A percentile compares a stretch with the other conserved stretches of the same genome.
phyloP scores from a whole-genome alignment of 2,113 vertebrate genomes.

The Nipponia nippon region DNA sequence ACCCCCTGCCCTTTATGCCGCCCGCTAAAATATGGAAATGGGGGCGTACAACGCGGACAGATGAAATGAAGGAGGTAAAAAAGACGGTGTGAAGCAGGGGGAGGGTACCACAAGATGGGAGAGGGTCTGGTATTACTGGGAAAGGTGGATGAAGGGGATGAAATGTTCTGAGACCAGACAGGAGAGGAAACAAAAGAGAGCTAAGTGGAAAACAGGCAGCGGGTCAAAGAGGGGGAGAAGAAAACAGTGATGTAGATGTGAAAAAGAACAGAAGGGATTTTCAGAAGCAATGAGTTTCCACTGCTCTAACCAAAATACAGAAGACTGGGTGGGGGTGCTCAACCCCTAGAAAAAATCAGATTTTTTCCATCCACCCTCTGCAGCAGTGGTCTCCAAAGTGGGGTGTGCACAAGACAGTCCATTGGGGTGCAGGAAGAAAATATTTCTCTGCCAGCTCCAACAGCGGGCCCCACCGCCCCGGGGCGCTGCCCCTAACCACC shows the following conservation, averaged over 20 bases:
- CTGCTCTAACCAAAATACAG: background rate
- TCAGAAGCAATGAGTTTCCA: background rate
- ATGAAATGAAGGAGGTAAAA: background rate
- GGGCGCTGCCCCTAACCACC: background rate
- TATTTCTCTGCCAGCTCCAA: background rate
- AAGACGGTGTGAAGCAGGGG: background rate
- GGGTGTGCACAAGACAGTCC: background rate
- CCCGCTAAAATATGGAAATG: background rate
- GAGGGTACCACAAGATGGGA: background rate
- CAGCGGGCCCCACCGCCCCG: rapidly evolving
- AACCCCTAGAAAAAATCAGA: rapidly evolving
- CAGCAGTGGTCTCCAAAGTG: background rate
- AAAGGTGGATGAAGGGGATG: background rate
- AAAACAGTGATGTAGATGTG: background rate
- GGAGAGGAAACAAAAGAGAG: rapidly evolving
- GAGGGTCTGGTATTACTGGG: background rate
- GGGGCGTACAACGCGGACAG: rapidly evolving
- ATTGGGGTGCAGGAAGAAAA: rapidly evolving
- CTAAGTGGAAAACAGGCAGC: background rate
- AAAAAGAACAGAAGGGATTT: background rate
- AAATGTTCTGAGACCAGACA: background rate
- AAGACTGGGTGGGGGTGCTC: background rate
- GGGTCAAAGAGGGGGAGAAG: background rate
- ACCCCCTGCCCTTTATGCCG: no score
- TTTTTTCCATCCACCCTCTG: background rate